Conservation (phyloP, 37 sponge, comb jelly and placozoan genomes). For the Tethya wilhelma region DNA sequence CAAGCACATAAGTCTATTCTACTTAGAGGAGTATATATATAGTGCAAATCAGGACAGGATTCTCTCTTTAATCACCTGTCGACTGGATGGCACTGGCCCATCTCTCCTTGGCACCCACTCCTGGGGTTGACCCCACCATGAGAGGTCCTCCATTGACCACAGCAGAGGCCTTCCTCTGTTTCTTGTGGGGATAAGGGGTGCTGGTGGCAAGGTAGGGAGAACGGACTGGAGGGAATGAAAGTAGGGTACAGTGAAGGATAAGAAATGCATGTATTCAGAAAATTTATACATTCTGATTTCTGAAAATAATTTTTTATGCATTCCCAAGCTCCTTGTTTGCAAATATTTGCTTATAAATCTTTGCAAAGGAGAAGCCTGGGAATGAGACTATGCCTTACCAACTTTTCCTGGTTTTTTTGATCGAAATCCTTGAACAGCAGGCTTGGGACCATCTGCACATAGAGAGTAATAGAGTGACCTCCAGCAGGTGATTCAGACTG, state of each 20-base stretch:
- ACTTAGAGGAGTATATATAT: too few species aligned
- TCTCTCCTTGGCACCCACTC: not conserved
- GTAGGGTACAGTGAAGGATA: not conserved
- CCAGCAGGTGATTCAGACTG: too few species aligned
- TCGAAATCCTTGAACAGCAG: slow-evolving; percentile 12
- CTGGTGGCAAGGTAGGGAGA: slow-evolving; percentile 33
- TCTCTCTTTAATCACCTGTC: not conserved
- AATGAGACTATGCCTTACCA: too few species aligned
- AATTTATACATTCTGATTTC: not conserved
- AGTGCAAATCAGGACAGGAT: too few species aligned
- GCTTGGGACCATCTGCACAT: slow-evolving; percentile 47
- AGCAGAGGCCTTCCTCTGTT: not conserved
- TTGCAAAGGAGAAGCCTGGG: too few species aligned
- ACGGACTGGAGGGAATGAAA: not conserved
- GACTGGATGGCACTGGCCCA: not conserved
- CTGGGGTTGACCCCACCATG: not conserved
- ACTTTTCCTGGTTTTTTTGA: slow-evolving; percentile 26
- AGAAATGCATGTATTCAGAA: not conserved
- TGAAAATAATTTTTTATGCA: too few species aligned
- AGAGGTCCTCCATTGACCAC: not conserved
- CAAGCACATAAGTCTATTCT: too few species aligned
- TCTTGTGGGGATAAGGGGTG: slow-evolving; percentile 29
- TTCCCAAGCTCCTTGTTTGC: too few species aligned
- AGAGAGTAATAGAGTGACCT: too few species aligned
- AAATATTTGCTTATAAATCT: too few species aligned